phyloP scores from a whole-genome alignment of 2,113 vertebrate species.

The Megaleporinus macrocephalus region DNA sequence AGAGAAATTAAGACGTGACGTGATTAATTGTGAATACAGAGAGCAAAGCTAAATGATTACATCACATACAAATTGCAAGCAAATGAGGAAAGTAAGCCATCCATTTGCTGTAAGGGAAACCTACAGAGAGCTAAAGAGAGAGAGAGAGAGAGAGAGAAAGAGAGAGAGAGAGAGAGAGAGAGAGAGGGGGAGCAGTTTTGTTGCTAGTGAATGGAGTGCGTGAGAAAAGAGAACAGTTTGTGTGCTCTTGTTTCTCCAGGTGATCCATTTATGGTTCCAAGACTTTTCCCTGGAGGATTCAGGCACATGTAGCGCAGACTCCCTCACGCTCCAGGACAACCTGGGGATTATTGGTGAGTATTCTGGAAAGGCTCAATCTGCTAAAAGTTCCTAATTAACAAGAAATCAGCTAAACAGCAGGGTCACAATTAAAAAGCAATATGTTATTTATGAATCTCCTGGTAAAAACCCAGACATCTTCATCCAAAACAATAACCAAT shows the following conservation, averaged over 20 bases:
- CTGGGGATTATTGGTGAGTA: constrained; percentile 72
- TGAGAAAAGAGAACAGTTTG: constrained; percentile 5
- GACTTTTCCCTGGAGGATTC: constrained; percentile 75
- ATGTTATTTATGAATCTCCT: too few relatives aligned
- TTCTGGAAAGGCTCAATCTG: background rate
- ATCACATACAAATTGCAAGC: background rate
- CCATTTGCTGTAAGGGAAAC: constrained; percentile 11
- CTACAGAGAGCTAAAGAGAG: too few relatives aligned
- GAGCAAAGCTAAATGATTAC: background rate
- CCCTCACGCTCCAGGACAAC: constrained; percentile 71
- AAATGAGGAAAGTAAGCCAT: background rate
- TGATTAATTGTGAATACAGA: too few relatives aligned
- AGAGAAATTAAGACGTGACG: too few relatives aligned
- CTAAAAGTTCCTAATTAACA: too few relatives aligned
- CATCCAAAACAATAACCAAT: too few relatives aligned
- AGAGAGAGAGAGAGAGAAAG: too few relatives aligned
- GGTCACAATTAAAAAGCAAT: too few relatives aligned
- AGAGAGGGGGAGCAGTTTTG: constrained; percentile 3
- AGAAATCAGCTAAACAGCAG: too few relatives aligned
- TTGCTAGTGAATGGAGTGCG: background rate
- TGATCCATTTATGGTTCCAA: constrained; percentile 79
- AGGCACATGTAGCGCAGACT: constrained; percentile 68
- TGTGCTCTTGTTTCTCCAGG: constrained; percentile 64
- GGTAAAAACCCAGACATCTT: too few relatives aligned
- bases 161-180: too few relatives aligned